A percentile compares a stretch with the other conserved stretches of the same genome.
Evolutionary conservation across 2,797 vertebrate species (phyloP).

Genomic region (Hylomyscus alleni): DNA sequence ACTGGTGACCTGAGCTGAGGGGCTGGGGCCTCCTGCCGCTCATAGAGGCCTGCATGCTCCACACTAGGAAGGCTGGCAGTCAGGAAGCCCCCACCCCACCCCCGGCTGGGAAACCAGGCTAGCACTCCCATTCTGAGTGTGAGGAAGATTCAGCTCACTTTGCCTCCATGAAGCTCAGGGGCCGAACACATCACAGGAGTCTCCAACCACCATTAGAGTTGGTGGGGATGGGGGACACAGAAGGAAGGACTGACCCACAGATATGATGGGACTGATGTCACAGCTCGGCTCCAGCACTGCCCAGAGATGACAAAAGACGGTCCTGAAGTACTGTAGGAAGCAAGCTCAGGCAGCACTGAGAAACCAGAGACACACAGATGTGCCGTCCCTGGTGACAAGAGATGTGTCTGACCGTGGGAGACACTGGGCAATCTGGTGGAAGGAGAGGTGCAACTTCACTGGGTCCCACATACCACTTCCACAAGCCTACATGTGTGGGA

Average conservation of each 20-base stretch:
- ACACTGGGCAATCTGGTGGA: accelerated
- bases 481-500: too few species aligned
- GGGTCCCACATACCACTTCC: background rate
- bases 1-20: background rate
- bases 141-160: too few species aligned
- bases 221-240: background rate
- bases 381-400: accelerated
- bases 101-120: accelerated
- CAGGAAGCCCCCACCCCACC: too few species aligned
- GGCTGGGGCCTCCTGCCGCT: background rate
- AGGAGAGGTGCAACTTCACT: background rate
- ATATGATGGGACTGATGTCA: background rate
- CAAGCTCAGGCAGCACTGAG: background rate
- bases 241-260: background rate
- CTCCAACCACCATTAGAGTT: background rate
- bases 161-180: accelerated
- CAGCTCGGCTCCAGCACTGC: background rate
- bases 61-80: accelerated
- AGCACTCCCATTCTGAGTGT: accelerated
- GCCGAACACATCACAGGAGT: background rate
- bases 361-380: background rate
- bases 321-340: background rate
- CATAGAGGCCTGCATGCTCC: accelerated
- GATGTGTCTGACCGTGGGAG: background rate
- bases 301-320: background rate